These are phyloP conservation scores for Camptogramma bilineatum DNA, from an alignment of 2,888 invertebrate species.

Conservation along the genomic window DNA sequence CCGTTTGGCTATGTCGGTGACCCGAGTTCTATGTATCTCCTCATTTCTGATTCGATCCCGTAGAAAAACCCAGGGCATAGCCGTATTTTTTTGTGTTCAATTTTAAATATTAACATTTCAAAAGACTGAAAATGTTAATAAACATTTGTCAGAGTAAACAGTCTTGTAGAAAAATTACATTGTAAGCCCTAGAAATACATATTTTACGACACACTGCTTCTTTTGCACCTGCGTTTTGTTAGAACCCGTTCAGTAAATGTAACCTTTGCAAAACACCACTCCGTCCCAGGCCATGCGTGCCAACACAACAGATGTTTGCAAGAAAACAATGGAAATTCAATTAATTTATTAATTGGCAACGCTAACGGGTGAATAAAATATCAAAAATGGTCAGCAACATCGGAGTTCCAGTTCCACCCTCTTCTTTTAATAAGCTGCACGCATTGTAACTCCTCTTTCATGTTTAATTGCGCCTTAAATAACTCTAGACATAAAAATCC, in stretches of 20 bases:
- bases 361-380: slow-evolving; percentile 15
- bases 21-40: too few relatives aligned
- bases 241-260: slow-evolving; percentile 29
- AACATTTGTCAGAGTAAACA: not conserved
- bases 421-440: slow-evolving; percentile 2
- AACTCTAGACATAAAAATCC: slow-evolving; percentile 63
- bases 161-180: slow-evolving; percentile 8
- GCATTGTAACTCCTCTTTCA: slow-evolving; percentile 54
- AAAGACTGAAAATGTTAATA: not conserved
- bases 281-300: slow-evolving; percentile 45
- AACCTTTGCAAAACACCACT: slow-evolving; percentile 42
- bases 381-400: slow-evolving; percentile 11
- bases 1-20: too few relatives aligned
- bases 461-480: slow-evolving; percentile 67
- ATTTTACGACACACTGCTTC: slow-evolving; percentile 31
- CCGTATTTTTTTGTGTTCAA: too few relatives aligned
- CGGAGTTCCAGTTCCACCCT: slow-evolving; percentile 25
- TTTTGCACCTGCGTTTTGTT: slow-evolving; percentile 40
- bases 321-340: slow-evolving; percentile 45
- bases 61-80: too few relatives aligned
- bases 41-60: too few relatives aligned
- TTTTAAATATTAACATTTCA: too few relatives aligned
- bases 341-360: slow-evolving; percentile 33
- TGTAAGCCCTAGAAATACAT: slow-evolving; percentile 17
- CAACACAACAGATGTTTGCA: slow-evolving; percentile 49